phyloP scores from a whole-genome alignment of 1,140 invertebrate species.

The Fopius arisanus region DNA sequence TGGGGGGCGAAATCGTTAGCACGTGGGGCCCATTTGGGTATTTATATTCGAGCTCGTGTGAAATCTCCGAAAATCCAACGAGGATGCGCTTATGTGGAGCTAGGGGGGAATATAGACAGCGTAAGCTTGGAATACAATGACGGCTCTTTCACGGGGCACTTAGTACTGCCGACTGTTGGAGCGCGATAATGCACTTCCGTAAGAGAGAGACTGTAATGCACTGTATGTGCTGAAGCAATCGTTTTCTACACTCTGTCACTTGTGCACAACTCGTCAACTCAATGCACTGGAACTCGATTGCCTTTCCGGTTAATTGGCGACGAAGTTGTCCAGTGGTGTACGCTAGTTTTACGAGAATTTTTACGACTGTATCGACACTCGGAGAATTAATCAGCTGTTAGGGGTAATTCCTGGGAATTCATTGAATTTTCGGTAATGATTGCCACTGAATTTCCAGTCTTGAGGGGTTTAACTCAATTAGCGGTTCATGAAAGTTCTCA shows the following conservation, averaged over 20 bases:
- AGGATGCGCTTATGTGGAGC: not conserved
- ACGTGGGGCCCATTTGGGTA: not conserved
- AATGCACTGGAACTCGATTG: not conserved
- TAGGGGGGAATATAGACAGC: not conserved
- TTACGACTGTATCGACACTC: slow-evolving; percentile 3
- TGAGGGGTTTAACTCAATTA: too few relatives aligned
- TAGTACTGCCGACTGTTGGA: slow-evolving; percentile 31
- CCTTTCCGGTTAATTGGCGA: slow-evolving; percentile 14
- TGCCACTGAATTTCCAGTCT: too few relatives aligned
- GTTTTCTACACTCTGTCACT: slow-evolving; percentile 3
- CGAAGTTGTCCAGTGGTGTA: not conserved
- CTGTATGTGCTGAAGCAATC: slow-evolving; percentile 9
- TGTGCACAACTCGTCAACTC: not conserved
- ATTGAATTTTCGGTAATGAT: too few relatives aligned
- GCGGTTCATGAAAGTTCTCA: too few relatives aligned
- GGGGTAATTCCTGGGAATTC: too few relatives aligned
- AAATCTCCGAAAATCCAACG: not conserved
- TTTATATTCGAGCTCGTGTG: slow-evolving; percentile 13
- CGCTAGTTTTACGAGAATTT: slow-evolving; percentile 21
- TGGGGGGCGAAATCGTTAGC: not conserved
- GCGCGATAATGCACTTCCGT: slow-evolving; percentile 39
- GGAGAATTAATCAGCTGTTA: not conserved
- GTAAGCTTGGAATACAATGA: slow-evolving; percentile 1
- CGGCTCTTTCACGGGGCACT: slow-evolving; percentile 24
- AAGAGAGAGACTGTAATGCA: slow-evolving; percentile 11